Base-by-base conservation (phyloP, 53 echinoderm and acorn worm genomes). In the Crossaster papposus region DNA sequence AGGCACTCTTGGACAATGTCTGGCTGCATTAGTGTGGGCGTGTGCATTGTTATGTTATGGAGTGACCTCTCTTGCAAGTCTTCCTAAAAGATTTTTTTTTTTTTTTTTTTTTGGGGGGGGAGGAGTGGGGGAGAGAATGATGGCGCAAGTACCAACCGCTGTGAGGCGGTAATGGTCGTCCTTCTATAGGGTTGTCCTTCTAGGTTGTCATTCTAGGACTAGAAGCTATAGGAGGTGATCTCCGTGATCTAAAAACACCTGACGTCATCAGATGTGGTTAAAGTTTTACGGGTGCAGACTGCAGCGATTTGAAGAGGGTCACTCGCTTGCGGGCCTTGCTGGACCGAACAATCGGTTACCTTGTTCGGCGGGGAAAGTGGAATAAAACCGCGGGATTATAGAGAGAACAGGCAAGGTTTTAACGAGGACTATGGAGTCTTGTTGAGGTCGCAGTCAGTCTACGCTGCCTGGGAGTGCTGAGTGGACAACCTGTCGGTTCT, bases 1-100 rank as follows among this genome's bases (percentile, higher is more conserved):
- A 82, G 82, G 70, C 44, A 68, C 38, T 82, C 68, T 22, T 65
- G 37, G 65, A 28, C 65, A 26, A 28, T 37, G 11, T 33, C 34
- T 20, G 24, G 36, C 23, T 44, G 6, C 44, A 34, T 37, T 82
- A 22, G 82, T 82, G 82, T 65, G 2, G 26, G 82, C n/a, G 68
- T 24, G 68, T 24, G 68, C 68, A 65, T 82, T 82, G 82, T 82
- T 70, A 37, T 68, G 63, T 33, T 58, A 7, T 63, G 58, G 34
- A 68, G 65, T 82, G n/a, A 36, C 65, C 82, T 82, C 82, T 68
- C 82, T 82, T 82, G 82, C 31, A 82, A 36, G 82, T 70, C 65
- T 82, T 82, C 82, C 29, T 20, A 68, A 29, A 26, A 82, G 65
- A 37, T 22, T 24, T 68, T 38, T 4, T n/a, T n/a, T n/a, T n/a